Evolutionary conservation across 2,797 vertebrate genomes (phyloP), one percentile per base, ranked within the genome.

Genomic region (Benthosema pterotum): DNA sequence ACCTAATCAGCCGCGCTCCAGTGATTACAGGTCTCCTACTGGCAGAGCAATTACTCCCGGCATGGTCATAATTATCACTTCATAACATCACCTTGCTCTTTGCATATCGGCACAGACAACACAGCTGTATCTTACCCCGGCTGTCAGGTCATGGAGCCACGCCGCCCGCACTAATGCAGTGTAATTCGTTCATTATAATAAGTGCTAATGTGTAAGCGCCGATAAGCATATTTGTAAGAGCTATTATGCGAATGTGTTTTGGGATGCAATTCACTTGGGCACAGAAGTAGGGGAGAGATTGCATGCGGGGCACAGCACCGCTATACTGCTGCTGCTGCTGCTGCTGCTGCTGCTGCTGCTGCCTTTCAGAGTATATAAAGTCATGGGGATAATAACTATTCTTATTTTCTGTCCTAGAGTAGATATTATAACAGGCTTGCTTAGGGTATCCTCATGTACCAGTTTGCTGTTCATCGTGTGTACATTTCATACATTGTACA

Each of bases 11-110:
- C 53, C 60, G 62, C 9, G 43, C 61, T 42, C n/a, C n/a, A n/a
- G 62, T 78, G 78, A 86, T 87, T 79, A 80, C 77, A 80, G 76
- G 77, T 83, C 80, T 83, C 74, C 66, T 74, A 63, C 74, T 49
- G 72, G 64, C 78, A 75, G 74, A 77, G 79, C 78, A 87, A 89
- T 88, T 88, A 86, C 69, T 67, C 42, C 55, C 42, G 11, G 60
- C 73, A 45, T 64, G 80, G 77, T 89, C 84, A 87, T 87, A 87
- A 89, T 89, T 87, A 77, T 83, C 84, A 82, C 83, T 69, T 66
- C 82, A 82, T 82, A 88, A 85, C 83, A 15, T 42, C 56, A 79
- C 73, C 71, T n/a, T 67, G 69, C 75, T 79, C 77, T 74, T 70
- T 53, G 59, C 75, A 49, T 80, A 82, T 85, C 78, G 62, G 77